A percentile compares a stretch with the other conserved stretches of the same genome.
phyloP scores from a whole-genome alignment of 2,888 invertebrate genomes.

The Kryphioiulus occultus region DNA sequence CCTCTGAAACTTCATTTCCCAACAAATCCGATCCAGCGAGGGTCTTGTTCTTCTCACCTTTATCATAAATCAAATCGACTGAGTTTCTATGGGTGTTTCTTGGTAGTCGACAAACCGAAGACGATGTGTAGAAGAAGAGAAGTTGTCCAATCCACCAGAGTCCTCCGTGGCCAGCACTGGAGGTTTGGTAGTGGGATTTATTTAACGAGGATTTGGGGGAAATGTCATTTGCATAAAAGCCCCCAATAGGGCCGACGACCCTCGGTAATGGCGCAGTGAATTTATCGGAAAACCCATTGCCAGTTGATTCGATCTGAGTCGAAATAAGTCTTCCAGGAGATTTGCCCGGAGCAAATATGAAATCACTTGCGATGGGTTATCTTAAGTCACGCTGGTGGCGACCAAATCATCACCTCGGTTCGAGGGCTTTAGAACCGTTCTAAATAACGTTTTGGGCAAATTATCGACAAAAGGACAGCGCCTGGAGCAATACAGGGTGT shows the following conservation, averaged over 20 bases:
- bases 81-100: too few relatives aligned
- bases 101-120: too few relatives aligned
- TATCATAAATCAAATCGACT: conserved; percentile 9
- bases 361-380: background rate
- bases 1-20: background rate
- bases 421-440: background rate
- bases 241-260: background rate
- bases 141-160: too few relatives aligned
- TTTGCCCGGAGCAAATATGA: background rate
- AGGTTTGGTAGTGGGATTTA: background rate
- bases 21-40: background rate
- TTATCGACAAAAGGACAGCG: too few relatives aligned
- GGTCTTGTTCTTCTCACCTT: background rate
- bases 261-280: background rate
- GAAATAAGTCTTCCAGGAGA: background rate
- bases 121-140: too few relatives aligned
- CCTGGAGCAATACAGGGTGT: too few relatives aligned
- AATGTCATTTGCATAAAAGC: background rate
- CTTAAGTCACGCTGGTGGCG: background rate
- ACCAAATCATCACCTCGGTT: background rate
- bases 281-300: background rate
- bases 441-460: background rate
- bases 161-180: background rate
- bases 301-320: background rate
- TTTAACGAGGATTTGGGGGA: background rate